These are phyloP conservation scores for Odontothrips loti DNA, from an alignment of 2,888 invertebrate genomes.

Conservation along the genomic window DNA sequence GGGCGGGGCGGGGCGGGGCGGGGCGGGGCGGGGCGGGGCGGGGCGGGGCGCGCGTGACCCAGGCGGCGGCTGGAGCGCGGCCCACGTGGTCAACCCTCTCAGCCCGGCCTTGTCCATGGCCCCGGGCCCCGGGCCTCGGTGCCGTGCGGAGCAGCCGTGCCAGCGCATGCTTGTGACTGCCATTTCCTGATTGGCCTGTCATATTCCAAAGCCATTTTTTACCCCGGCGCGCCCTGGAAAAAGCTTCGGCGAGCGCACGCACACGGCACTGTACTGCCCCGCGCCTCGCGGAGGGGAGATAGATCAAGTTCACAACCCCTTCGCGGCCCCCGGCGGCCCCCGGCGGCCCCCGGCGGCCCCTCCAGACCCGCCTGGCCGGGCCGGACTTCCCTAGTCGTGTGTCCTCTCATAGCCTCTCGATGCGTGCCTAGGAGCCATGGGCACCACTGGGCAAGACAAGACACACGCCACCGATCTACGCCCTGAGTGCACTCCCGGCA, in stretches of 20 bases:
- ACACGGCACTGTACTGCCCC: not conserved
- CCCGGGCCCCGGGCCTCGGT: not conserved
- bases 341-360: not conserved
- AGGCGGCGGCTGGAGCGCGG: not conserved
- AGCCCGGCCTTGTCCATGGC: not conserved
- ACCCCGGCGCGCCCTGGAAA: not conserved
- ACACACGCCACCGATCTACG: not conserved
- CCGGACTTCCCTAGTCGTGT: too few relatives aligned
- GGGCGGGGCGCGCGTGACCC: too few relatives aligned
- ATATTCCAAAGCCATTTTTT: slow-evolving; percentile 14
- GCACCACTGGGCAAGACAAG: not conserved
- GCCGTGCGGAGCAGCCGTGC: not conserved
- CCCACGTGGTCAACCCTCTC: not conserved
- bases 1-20: too few relatives aligned
- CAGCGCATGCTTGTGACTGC: not conserved
- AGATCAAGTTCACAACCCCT: not conserved
- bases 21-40: too few relatives aligned
- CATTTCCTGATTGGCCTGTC: slow-evolving; percentile 22
- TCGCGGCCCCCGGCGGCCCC: not conserved
- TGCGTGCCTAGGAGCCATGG: slow-evolving; percentile 7
- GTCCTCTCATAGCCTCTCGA: not conserved
- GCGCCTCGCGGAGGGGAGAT: not conserved
- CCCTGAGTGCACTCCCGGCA: not conserved
- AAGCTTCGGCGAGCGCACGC: too few relatives aligned
- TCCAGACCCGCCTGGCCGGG: not conserved